These are phyloP conservation scores for Arctocebus calabarensis DNA, from an alignment of 2,797 vertebrate species.

Conservation along the genomic window DNA sequence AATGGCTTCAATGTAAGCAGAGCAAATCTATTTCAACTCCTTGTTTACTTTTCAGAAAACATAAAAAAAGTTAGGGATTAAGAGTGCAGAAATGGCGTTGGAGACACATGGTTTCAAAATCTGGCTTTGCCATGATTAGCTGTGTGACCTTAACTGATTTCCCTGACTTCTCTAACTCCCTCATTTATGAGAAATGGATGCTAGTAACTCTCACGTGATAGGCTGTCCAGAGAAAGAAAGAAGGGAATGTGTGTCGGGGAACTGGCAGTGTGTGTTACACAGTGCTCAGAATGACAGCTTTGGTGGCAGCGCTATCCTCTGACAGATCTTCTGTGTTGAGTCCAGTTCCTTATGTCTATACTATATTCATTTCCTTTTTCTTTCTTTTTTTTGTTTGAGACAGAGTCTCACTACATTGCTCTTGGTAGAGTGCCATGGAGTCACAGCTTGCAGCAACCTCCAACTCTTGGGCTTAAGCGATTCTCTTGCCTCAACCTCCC, in stretches of 20 bases:
- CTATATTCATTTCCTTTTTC: neutral
- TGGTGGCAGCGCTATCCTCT: neutral
- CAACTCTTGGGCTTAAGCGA: too few species aligned
- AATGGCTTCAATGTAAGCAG: neutral
- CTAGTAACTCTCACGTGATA: neutral
- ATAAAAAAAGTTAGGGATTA: neutral
- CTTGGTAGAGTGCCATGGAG: too few species aligned
- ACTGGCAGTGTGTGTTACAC: neutral
- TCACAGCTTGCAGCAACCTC: too few species aligned
- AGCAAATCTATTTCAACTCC: neutral
- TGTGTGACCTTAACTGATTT: neutral
- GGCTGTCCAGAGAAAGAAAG: neutral
- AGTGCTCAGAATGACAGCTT: neutral
- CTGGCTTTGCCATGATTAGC: neutral
- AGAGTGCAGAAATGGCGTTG: neutral
- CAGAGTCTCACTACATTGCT: too few species aligned
- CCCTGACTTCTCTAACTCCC: neutral
- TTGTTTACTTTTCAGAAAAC: constrained; percentile 13
- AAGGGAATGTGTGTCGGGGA: neutral
- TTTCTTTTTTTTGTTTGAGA: too few species aligned
- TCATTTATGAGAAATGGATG: neutral
- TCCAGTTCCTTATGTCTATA: neutral
- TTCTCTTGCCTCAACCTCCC: too few species aligned
- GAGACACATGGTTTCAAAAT: neutral
- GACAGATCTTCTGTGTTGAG: neutral